These are phyloP conservation scores for Corythoichthys haematopterus DNA, from an alignment of 2,113 vertebrate species.

Conservation along the genomic window DNA sequence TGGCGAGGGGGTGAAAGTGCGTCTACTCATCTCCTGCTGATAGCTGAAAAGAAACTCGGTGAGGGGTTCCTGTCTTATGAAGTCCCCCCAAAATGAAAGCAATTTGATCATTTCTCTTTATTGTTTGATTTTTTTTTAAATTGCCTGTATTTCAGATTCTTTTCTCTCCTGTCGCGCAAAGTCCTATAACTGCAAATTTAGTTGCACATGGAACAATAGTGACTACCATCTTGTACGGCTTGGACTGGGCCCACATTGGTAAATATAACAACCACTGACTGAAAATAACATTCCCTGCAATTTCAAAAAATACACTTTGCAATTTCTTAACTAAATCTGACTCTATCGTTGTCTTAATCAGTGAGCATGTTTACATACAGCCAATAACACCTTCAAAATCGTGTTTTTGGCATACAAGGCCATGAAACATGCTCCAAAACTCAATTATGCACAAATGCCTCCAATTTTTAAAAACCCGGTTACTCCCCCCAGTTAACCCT, in stretches of 20 bases:
- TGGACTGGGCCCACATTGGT: conserved; percentile 63
- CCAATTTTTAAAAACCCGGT: too few relatives aligned
- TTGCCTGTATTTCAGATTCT: conserved; percentile 41
- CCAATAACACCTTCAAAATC: too few relatives aligned
- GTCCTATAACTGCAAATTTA: conserved; percentile 67
- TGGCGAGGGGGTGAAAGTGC: conserved; percentile 35
- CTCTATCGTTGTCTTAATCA: too few relatives aligned
- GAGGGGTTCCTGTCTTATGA: conserved; percentile 4
- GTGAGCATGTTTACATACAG: too few relatives aligned
- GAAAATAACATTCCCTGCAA: not conserved
- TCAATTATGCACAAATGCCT: too few relatives aligned
- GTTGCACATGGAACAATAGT: conserved; percentile 38
- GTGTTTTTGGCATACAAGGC: too few relatives aligned
- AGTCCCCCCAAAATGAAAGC: not conserved
- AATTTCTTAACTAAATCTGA: too few relatives aligned
- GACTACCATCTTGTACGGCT: conserved; percentile 49
- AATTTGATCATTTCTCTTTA: not conserved
- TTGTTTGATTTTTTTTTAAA: not conserved
- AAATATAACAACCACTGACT: conserved; percentile 10
- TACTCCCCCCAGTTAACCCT: too few relatives aligned
- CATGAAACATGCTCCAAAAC: too few relatives aligned
- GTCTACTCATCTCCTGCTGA: conserved; percentile 53
- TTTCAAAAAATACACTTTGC: too few relatives aligned
- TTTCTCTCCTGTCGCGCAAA: conserved; percentile 52
- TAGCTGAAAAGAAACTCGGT: conserved; percentile 10